These are phyloP conservation scores for Melinaea marsaeus DNA, from an alignment of 2,888 invertebrate genomes.

Conservation along the genomic window DNA sequence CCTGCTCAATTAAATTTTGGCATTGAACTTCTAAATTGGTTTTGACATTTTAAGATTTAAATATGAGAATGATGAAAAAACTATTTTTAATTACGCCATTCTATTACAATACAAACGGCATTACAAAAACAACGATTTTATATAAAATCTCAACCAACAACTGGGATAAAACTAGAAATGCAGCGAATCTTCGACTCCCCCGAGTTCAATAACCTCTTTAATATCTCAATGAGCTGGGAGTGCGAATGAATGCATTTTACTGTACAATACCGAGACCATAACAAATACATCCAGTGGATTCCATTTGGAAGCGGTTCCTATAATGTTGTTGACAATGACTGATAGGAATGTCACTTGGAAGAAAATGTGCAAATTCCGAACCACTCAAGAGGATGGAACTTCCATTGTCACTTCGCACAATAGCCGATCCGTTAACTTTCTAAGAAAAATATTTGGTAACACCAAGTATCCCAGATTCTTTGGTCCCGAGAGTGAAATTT, in stretches of 20 bases:
- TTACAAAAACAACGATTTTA: too few relatives aligned
- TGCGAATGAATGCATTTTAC: conserved; percentile 17
- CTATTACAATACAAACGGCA: too few relatives aligned
- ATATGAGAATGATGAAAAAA: too few relatives aligned
- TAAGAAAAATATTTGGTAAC: conserved; percentile 7
- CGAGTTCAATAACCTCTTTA: conserved; percentile 3
- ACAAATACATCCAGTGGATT: conserved; percentile 64
- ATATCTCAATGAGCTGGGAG: conserved; percentile 25
- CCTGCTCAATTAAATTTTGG: background rate
- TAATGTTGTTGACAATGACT: conserved; percentile 73
- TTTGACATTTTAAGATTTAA: too few relatives aligned
- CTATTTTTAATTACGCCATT: too few relatives aligned
- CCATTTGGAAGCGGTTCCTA: conserved; percentile 47
- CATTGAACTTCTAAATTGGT: too few relatives aligned
- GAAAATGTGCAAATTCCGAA: conserved; percentile 55
- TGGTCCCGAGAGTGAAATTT: conserved; percentile 2
- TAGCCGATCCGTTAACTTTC: conserved; percentile 9
- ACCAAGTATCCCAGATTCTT: conserved; percentile 6
- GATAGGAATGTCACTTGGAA: conserved; percentile 44
- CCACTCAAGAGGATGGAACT: conserved; percentile 51
- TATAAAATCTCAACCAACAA: too few relatives aligned
- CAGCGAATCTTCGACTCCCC: background rate
- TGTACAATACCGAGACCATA: conserved; percentile 43
- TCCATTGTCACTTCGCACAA: conserved; percentile 53
- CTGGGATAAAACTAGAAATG: too few relatives aligned